These are phyloP conservation scores for Sinocyclocheilus maitianheensis DNA, from an alignment of 2,113 vertebrate species.

Conservation along the genomic window DNA sequence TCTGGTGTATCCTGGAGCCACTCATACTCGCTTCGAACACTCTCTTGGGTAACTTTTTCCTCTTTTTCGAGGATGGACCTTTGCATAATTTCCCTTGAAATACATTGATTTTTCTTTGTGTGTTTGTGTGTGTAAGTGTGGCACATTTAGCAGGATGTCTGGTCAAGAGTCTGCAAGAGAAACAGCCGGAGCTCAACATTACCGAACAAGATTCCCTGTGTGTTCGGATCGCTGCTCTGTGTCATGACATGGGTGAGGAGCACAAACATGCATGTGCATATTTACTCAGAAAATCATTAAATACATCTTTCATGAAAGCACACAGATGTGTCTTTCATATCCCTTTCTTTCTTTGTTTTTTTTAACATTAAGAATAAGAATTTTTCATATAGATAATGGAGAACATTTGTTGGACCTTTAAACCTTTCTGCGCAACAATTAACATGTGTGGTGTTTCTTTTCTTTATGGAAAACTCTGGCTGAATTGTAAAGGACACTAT, in stretches of 20 bases:
- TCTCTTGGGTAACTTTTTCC: slow-evolving; percentile 75
- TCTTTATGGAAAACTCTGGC: no score
- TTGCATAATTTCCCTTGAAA: background rate
- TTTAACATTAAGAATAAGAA: no score
- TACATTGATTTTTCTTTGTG: background rate
- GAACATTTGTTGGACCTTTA: no score
- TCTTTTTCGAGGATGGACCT: background rate
- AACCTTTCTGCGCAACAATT: no score
- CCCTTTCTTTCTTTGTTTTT: no score
- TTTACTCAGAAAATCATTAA: no score
- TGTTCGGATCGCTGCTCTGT: slow-evolving; percentile 94
- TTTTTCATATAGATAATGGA: no score
- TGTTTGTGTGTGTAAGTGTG: slow-evolving; percentile 66
- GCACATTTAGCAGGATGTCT: slow-evolving; percentile 85
- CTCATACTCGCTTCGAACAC: slow-evolving; percentile 89
- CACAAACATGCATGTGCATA: background rate
- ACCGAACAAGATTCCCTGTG: slow-evolving; percentile 84
- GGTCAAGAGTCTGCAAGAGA: slow-evolving; percentile 75
- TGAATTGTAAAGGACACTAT: no score
- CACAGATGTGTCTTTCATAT: no score
- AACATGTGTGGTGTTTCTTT: no score
- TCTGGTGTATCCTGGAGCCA: slow-evolving; percentile 82
- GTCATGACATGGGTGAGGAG: slow-evolving; percentile 89
- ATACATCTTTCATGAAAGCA: no score
- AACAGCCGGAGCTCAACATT: slow-evolving; percentile 86